Conservation (phyloP, 2,888 invertebrate species). For the Trichogramma evanescens region DNA sequence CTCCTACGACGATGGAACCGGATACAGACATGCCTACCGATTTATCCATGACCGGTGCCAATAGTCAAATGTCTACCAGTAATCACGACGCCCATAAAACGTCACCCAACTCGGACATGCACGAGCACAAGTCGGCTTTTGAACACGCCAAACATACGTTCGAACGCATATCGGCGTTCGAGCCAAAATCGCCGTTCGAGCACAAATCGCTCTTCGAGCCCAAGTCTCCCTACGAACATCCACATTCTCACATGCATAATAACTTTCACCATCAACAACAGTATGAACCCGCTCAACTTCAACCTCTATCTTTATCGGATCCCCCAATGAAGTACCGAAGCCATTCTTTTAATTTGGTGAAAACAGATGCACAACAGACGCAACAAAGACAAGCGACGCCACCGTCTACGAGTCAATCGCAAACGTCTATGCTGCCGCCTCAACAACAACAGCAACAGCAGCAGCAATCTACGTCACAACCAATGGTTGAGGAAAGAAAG, state of each 20-base stretch:
- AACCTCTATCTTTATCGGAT: conserved; percentile 37
- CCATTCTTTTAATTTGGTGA: conserved; percentile 45
- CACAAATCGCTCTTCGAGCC: conserved; percentile 17
- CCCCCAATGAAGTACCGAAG: conserved; percentile 45
- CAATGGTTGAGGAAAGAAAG: conserved; percentile 13
- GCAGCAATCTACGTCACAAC: conserved; percentile 18
- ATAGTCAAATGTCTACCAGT: no score
- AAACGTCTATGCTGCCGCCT: no score
- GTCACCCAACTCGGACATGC: no score
- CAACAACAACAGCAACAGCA: conserved; percentile 2
- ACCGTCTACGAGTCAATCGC: no score
- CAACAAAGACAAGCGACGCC: conserved; percentile 3
- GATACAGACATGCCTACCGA: conserved; percentile 46
- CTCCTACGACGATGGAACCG: conserved; percentile 32
- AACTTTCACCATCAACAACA: conserved; percentile 42
- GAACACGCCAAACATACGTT: no score
- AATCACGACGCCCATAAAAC: no score
- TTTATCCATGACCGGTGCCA: conserved; percentile 41
- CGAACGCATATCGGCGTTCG: no score
- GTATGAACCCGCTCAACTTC: conserved; percentile 25
- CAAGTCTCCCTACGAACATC: conserved; percentile 36
- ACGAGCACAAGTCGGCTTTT: no score
- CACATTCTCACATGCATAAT: conserved; percentile 44
- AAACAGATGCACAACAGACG: conserved; percentile 31
- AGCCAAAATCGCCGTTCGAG: no score